Percentiles rank a stretch among this genome's conserved stretches.
These are phyloP conservation scores for Xestia ashworthii DNA, from an alignment of 2,888 invertebrate species.

Conservation along the genomic window DNA sequence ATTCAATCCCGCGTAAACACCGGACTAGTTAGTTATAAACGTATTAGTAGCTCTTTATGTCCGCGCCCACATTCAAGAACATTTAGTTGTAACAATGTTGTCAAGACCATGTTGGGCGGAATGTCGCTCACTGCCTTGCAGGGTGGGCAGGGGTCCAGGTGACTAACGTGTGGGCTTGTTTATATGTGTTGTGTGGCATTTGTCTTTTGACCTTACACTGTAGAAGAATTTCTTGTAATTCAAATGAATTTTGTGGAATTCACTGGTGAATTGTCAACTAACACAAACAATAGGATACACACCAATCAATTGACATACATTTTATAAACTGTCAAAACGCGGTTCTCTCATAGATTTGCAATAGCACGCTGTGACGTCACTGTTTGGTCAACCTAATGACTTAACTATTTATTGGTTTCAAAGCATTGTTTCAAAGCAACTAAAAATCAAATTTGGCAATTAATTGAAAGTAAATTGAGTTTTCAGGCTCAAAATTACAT, in stretches of 20 bases:
- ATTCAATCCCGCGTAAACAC: not conserved
- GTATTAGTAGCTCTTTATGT: conserved; percentile 30
- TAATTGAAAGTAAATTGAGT: too few species aligned
- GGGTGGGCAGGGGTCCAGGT: conserved; percentile 58
- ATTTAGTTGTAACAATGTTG: conserved; percentile 57
- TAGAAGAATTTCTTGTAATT: not conserved
- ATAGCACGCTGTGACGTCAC: too few species aligned
- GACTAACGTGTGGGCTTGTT: conserved; percentile 52
- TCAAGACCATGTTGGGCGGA: conserved; percentile 54
- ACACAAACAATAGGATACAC: not conserved
- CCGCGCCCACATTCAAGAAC: conserved; percentile 57
- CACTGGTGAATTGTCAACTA: not conserved
- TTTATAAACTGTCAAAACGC: too few species aligned
- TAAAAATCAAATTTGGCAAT: too few species aligned
- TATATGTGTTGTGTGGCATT: conserved; percentile 10
- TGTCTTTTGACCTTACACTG: conserved; percentile 32
- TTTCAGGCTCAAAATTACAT: too few species aligned
- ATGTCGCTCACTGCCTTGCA: conserved; percentile 59
- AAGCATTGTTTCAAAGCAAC: too few species aligned
- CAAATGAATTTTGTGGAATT: conserved; percentile 1
- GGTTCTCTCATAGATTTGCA: too few species aligned
- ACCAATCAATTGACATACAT: too few species aligned
- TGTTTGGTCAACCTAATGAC: too few species aligned
- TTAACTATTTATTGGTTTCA: too few species aligned
- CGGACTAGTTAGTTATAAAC: not conserved